These are phyloP conservation scores for Gila orcuttii DNA, from an alignment of 2,113 vertebrate species.

Conservation along the genomic window DNA sequence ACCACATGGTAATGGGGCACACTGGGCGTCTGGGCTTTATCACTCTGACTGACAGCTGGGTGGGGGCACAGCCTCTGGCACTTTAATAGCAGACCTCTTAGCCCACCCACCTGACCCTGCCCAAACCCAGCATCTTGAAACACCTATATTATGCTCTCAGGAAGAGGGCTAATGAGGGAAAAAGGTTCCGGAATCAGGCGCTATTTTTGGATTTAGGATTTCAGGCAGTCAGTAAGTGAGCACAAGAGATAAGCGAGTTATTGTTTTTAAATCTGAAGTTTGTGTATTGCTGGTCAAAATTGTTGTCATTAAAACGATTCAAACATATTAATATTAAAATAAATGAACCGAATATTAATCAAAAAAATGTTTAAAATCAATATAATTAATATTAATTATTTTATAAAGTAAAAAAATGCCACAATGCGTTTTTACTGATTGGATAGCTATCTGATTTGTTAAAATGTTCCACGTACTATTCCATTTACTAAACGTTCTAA, in stretches of 20 bases:
- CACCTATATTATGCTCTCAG: conserved; percentile 66
- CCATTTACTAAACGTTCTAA: too few relatives aligned
- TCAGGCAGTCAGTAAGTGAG: conserved; percentile 8
- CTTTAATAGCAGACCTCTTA: conserved; percentile 62
- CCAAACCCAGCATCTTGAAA: conserved; percentile 62
- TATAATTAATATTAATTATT: not conserved
- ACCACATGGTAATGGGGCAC: conserved; percentile 73
- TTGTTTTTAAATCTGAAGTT: not conserved
- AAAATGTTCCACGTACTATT: too few relatives aligned
- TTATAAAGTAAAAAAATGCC: not conserved
- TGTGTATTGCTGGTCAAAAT: conserved; percentile 5
- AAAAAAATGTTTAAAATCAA: not conserved
- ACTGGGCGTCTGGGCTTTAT: conserved; percentile 79
- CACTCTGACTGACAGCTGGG: conserved; percentile 77
- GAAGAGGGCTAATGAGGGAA: conserved; percentile 68
- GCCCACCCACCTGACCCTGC: conserved; percentile 57
- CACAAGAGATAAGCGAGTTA: not conserved
- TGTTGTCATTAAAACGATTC: not conserved
- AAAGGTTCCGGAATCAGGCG: conserved; percentile 60
- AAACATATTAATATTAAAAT: not conserved
- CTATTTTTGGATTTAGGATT: conserved; percentile 59
- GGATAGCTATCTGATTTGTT: too few relatives aligned
- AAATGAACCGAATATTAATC: not conserved
- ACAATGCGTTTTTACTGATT: not conserved
- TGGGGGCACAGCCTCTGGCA: conserved; percentile 60